Conservation (phyloP, 2,113 vertebrate genomes). For the Xiphias gladius region DNA sequence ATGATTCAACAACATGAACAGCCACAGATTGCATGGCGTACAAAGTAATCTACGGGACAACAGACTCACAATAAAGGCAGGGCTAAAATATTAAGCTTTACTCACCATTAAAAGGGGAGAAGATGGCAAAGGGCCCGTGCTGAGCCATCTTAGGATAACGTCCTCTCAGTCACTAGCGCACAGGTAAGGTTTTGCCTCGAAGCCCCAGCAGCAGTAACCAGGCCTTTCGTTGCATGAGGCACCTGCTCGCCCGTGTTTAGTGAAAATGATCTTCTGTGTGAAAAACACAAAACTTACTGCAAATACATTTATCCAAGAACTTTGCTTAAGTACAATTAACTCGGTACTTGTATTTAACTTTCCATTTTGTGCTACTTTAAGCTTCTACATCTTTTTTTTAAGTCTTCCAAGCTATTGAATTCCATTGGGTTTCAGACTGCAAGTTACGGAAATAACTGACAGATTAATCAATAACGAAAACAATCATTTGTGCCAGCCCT, state of each 20-base stretch:
- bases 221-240: not conserved
- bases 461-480: too few relatives aligned
- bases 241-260: not conserved
- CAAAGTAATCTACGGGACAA: conserved; percentile 12
- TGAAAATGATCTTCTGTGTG: not conserved
- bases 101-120: not conserved
- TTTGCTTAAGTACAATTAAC: not conserved
- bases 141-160: not conserved
- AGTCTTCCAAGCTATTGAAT: too few relatives aligned
- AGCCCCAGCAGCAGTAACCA: not conserved
- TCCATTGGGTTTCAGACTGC: too few relatives aligned
- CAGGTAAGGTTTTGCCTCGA: not conserved
- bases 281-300: not conserved
- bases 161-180: not conserved
- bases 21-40: not conserved
- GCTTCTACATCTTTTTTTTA: not conserved
- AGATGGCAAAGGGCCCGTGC: not conserved
- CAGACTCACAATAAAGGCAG: not conserved
- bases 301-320: not conserved
- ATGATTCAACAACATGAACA: conserved; percentile 14
- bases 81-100: conserved; percentile 1
- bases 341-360: not conserved
- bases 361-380: not conserved
- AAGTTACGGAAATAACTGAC: too few relatives aligned
- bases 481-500: too few relatives aligned